Conservation (phyloP, 2,888 invertebrate species). For the Tipula lateralis region DNA sequence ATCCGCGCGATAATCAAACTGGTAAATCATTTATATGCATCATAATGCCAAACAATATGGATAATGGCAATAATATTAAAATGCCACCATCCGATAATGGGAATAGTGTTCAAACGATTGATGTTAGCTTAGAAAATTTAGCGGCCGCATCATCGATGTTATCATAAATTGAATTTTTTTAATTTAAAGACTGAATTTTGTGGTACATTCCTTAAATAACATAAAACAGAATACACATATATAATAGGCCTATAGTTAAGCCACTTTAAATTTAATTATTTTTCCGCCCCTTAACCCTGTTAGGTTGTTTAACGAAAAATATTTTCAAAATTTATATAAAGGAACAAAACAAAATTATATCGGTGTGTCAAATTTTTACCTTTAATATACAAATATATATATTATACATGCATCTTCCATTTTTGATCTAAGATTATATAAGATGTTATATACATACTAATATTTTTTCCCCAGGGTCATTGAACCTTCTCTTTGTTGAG, state of each 20-base stretch:
- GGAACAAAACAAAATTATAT: background rate
- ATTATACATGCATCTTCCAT: background rate
- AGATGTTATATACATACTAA: background rate
- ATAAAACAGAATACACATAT: background rate
- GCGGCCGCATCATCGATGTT: constrained; percentile 31
- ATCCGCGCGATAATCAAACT: constrained; percentile 73
- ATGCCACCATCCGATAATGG: constrained; percentile 47
- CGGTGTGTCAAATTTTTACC: constrained; percentile 2
- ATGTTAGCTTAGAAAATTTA: constrained; percentile 43
- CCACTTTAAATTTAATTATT: background rate
- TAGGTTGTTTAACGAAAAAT: background rate
- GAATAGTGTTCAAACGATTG: constrained; percentile 47
- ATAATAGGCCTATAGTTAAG: background rate
- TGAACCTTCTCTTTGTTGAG: background rate
- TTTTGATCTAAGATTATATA: background rate
- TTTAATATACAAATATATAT: background rate
- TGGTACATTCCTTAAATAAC: no score
- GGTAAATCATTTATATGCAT: constrained; percentile 86
- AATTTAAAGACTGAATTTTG: background rate
- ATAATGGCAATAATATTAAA: constrained; percentile 43
- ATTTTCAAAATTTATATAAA: background rate
- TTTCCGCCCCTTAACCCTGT: no score
- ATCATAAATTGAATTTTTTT: background rate
- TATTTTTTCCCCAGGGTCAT: background rate
- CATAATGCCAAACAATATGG: constrained; percentile 71